Percentiles rank a stretch among this genome's conserved stretches.
Conservation (phyloP, 2,888 invertebrate genomes). For the Phorcus lineatus region DNA sequence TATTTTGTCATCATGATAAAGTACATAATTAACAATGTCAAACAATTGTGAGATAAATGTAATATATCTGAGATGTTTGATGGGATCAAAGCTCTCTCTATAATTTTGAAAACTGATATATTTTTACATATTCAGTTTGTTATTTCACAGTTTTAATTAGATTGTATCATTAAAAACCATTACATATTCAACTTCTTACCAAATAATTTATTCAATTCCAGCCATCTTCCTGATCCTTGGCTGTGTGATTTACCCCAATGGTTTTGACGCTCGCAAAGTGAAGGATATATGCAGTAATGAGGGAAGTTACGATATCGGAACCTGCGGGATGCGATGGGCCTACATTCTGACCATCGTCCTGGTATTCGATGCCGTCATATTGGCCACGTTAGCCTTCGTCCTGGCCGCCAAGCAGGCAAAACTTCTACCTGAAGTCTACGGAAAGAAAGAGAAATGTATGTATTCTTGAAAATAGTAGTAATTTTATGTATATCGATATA, state of each 20-base stretch:
- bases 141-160: too few relatives aligned
- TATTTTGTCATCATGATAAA: too few relatives aligned
- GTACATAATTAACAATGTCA: too few relatives aligned
- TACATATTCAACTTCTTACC: too few relatives aligned
- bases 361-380: conserved; percentile 87
- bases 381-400: conserved; percentile 93
- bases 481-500: not conserved
- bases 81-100: too few relatives aligned
- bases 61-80: too few relatives aligned
- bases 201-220: conserved; percentile 76
- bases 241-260: conserved; percentile 91
- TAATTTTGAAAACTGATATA: too few relatives aligned
- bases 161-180: too few relatives aligned
- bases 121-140: too few relatives aligned
- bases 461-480: not conserved
- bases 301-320: conserved; percentile 85
- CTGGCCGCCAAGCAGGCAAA: conserved; percentile 87
- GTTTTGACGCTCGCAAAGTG: conserved; percentile 90
- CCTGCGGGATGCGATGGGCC: conserved; percentile 87
- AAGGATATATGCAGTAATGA: conserved; percentile 88
- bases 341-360: conserved; percentile 94
- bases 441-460: conserved; percentile 62
- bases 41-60: too few relatives aligned
- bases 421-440: conserved; percentile 59
- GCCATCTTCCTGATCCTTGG: conserved; percentile 91